Percentiles rank a stretch among this genome's conserved stretches.
Conservation (phyloP, 2,797 vertebrate genomes). For the Ptychobarbus kaznakovi region DNA sequence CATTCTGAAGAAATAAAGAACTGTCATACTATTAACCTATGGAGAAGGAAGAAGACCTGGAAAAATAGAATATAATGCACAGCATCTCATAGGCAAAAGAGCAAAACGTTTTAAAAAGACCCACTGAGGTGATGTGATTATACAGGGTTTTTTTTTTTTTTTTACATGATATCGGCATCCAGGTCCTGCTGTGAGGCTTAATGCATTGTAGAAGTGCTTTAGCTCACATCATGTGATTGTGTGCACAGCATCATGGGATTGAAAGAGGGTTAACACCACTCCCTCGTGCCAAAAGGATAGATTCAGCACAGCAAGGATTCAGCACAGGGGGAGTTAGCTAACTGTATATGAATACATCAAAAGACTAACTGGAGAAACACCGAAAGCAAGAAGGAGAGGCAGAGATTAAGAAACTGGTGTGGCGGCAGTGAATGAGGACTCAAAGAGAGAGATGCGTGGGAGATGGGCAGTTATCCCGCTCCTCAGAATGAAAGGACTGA, state of each 20-base stretch:
- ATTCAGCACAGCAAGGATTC: conserved; percentile 32
- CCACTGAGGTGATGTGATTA: conserved; percentile 32
- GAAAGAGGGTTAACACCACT: conserved; percentile 13
- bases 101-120: conserved; percentile 29
- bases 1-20: background rate
- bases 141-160: background rate
- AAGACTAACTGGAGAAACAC: conserved; percentile 24
- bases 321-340: conserved; percentile 33
- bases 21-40: background rate
- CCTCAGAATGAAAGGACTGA: conserved; percentile 14
- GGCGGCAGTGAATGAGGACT: conserved; percentile 25
- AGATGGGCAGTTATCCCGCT: conserved; percentile 26
- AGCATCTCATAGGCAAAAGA: background rate
- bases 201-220: conserved; percentile 6
- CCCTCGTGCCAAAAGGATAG: conserved; percentile 32
- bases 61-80: background rate
- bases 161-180: conserved; percentile 33
- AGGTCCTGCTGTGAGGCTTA: conserved; percentile 24
- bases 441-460: conserved; percentile 43
- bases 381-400: conserved; percentile 21
- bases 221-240: conserved; percentile 22
- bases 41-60: background rate
- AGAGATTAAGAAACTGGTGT: conserved; percentile 19
- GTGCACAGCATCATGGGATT: conserved; percentile 17
- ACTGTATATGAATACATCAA: conserved; percentile 47